phyloP scores from a whole-genome alignment of 2,113 vertebrate genomes.

The Pampusana beccarii region DNA sequence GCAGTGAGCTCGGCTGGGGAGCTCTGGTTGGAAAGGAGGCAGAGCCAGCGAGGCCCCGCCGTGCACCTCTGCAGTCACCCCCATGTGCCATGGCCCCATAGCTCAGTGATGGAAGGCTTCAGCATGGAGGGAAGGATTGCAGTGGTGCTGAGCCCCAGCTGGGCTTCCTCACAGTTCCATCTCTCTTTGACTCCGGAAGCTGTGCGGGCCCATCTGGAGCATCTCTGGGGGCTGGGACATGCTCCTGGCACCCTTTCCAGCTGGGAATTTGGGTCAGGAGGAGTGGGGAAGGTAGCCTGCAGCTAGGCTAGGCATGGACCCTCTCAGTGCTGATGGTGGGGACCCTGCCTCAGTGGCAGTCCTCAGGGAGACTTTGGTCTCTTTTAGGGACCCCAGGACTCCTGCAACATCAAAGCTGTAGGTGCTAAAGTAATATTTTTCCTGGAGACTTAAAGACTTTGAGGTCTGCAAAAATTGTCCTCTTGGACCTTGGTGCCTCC shows the following conservation, averaged over 20 bases:
- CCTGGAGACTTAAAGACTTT: neutral
- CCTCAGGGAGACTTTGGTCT: neutral
- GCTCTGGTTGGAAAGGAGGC: neutral
- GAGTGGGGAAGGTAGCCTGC: neutral
- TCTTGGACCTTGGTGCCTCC: neutral
- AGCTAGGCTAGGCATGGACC: fast-evolving
- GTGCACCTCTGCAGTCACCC: fast-evolving
- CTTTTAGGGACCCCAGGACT: neutral
- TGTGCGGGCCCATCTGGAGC: neutral
- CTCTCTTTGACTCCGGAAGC: neutral
- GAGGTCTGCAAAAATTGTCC: neutral
- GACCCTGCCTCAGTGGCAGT: neutral
- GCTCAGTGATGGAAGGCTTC: neutral
- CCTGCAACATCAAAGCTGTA: neutral
- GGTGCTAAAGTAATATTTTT: neutral
- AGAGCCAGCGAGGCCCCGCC: fast-evolving
- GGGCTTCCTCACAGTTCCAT: neutral
- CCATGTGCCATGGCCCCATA: fast-evolving
- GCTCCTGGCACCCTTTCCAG: neutral
- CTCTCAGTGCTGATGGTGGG: neutral
- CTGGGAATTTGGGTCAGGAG: neutral
- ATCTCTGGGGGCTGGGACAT: neutral
- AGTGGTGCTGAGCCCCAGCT: neutral
- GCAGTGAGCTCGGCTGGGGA: too few species aligned
- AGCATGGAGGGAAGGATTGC: fast-evolving